Evolutionary conservation across 2,888 invertebrate genomes (phyloP).

Genomic region (Drosophila anomelani): DNA sequence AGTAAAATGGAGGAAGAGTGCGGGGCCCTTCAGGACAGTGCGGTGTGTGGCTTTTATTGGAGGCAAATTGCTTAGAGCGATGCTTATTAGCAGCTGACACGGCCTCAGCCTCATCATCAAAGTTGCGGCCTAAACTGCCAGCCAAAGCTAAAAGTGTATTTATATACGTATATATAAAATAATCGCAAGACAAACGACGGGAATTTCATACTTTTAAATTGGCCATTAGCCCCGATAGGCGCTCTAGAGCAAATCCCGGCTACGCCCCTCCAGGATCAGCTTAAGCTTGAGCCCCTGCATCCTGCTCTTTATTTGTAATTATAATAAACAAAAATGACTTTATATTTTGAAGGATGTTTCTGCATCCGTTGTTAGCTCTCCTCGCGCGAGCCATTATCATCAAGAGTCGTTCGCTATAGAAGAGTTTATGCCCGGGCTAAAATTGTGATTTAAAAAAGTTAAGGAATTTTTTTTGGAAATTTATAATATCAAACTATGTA

Average conservation of each 20-base stretch:
- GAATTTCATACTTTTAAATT: slow-evolving; percentile 76
- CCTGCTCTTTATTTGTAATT: slow-evolving; percentile 67
- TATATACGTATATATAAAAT: slow-evolving; percentile 26
- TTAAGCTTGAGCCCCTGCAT: slow-evolving; percentile 55
- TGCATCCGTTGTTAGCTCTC: slow-evolving; percentile 56
- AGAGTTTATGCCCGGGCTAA: slow-evolving; percentile 18
- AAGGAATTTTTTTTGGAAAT: background rate
- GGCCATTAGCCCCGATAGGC: slow-evolving; percentile 62
- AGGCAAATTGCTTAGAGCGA: slow-evolving; percentile 54
- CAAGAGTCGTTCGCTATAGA: slow-evolving; percentile 10
- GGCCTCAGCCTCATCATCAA: slow-evolving; percentile 62
- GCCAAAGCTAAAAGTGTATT: slow-evolving; percentile 13
- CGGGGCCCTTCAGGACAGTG: slow-evolving; percentile 38
- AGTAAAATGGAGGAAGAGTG: background rate
- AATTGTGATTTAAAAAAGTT: background rate
- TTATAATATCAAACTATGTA: background rate
- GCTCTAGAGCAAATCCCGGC: slow-evolving; percentile 15
- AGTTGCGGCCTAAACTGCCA: slow-evolving; percentile 48
- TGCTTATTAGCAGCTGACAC: slow-evolving; percentile 79
- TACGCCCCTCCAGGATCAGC: slow-evolving; percentile 10
- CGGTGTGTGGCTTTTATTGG: slow-evolving; percentile 68
- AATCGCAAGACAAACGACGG: slow-evolving; percentile 57
- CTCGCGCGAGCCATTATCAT: slow-evolving; percentile 31
- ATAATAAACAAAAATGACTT: slow-evolving; percentile 77
- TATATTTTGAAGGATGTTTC: slow-evolving; percentile 55